A percentile compares a stretch with the other conserved stretches of the same genome.
These are phyloP conservation scores for Nannospalax galili DNA, from an alignment of 2,113 vertebrate species.

Conservation along the genomic window DNA sequence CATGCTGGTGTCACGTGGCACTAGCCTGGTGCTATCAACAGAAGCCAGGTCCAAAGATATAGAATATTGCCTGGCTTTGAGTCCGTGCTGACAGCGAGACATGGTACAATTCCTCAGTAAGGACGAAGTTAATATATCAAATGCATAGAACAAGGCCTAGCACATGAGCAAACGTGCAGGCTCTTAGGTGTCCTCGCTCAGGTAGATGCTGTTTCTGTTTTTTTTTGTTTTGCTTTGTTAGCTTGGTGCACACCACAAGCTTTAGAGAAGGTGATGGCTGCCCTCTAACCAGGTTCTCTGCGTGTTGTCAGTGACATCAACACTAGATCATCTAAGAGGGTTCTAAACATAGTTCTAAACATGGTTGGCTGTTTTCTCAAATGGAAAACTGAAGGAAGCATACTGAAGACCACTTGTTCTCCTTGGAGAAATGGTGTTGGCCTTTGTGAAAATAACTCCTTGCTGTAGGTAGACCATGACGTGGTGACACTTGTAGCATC, in stretches of 20 bases:
- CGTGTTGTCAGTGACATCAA: neutral
- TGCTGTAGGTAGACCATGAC: neutral
- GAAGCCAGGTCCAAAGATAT: neutral
- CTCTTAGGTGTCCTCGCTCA: neutral
- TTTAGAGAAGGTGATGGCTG: neutral
- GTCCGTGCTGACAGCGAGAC: neutral
- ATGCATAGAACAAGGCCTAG: neutral
- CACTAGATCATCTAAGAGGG: neutral
- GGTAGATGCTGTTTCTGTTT: neutral
- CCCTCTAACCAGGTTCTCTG: neutral
- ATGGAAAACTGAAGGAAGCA: neutral
- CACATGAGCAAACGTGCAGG: neutral
- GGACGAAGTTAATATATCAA: neutral
- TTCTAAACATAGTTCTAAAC: neutral
- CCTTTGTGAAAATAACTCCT: neutral
- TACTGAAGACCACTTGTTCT: neutral
- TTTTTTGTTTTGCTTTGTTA: neutral
- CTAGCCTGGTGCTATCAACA: neutral
- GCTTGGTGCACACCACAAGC: no score
- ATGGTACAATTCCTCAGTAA: neutral
- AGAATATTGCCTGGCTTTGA: neutral
- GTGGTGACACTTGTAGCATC: neutral
- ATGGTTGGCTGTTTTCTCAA: neutral
- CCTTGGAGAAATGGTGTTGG: neutral
- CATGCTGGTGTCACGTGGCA: neutral